Evolutionary conservation across 2,797 vertebrate species (phyloP).

Genomic region (Lepilemur ruficaudatus): DNA sequence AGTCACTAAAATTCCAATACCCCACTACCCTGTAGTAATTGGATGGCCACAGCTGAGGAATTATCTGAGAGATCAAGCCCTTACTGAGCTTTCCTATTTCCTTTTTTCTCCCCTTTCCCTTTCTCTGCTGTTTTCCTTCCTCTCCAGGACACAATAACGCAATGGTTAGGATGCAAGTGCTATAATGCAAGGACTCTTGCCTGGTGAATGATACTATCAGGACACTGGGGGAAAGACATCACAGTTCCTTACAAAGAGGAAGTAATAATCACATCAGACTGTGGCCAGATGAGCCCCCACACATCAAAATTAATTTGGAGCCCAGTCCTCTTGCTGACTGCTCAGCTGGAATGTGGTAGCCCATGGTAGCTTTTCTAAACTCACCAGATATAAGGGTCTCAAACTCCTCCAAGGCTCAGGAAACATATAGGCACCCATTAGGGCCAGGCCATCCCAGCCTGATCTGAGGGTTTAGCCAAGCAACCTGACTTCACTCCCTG

Average conservation of each 20-base stretch:
- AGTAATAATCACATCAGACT: background rate
- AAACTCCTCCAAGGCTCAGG: background rate
- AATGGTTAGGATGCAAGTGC: background rate
- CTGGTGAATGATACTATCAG: background rate
- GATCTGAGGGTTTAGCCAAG: background rate
- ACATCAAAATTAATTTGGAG: background rate
- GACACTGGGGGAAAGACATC: background rate
- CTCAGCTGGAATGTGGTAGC: accelerated
- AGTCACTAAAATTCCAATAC: slow-evolving; percentile 12
- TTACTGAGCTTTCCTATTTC: background rate
- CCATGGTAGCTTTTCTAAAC: background rate
- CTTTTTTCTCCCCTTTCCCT: background rate
- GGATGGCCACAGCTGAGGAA: background rate
- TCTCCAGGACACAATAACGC: background rate
- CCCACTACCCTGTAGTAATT: background rate
- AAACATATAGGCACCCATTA: accelerated
- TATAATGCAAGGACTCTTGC: accelerated
- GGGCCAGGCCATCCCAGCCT: background rate
- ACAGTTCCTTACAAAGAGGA: background rate
- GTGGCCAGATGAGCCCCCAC: background rate
- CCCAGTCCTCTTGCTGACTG: background rate
- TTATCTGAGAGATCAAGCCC: background rate
- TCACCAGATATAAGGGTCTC: background rate
- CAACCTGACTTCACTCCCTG: background rate
- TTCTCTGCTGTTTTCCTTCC: background rate